These are phyloP conservation scores for Isotomurus palustris DNA, from an alignment of 2,888 invertebrate species.

Conservation along the genomic window DNA sequence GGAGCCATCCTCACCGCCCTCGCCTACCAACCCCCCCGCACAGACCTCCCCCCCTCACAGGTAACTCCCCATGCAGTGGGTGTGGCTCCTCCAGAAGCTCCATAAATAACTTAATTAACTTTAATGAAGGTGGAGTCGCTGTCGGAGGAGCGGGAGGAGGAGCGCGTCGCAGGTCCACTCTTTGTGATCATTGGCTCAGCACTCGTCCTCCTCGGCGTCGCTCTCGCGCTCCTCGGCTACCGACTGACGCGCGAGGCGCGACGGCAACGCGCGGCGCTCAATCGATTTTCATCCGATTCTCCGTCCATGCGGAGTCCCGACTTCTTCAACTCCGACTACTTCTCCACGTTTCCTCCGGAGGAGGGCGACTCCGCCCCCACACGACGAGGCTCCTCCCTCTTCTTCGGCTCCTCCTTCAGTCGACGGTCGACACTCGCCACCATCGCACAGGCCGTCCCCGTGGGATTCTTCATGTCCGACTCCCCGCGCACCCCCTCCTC, in stretches of 20 bases:
- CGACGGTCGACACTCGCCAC: conserved; percentile 40
- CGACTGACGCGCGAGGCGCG: conserved; percentile 40
- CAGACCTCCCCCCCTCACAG: too few relatives aligned
- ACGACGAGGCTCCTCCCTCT: conserved; percentile 23
- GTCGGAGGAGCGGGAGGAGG: conserved; percentile 33
- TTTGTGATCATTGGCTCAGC: conserved; percentile 38
- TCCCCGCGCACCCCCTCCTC: neutral
- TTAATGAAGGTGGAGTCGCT: too few relatives aligned
- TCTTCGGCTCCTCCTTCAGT: conserved; percentile 11
- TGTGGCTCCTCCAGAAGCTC: too few relatives aligned
- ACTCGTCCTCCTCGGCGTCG: conserved; percentile 33
- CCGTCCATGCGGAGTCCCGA: conserved; percentile 31
- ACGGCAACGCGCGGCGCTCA: conserved; percentile 22
- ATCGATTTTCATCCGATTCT: conserved; percentile 36
- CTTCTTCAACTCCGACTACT: conserved; percentile 28
- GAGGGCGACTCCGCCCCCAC: conserved; percentile 13
- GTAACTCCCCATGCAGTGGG: too few relatives aligned
- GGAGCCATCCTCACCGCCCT: conserved; percentile 39
- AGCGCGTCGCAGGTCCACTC: conserved; percentile 41
- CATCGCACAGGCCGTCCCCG: conserved; percentile 45
- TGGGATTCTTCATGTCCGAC: conserved; percentile 41
- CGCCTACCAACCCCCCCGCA: conserved; percentile 32
- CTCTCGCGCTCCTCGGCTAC: conserved; percentile 31
- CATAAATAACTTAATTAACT: too few relatives aligned
- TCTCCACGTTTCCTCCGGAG: conserved; percentile 21